Evolutionary conservation across 2,888 invertebrate genomes (phyloP), one percentile per base, ranked within the genome.

Genomic region (Pollenia angustigena): DNA sequence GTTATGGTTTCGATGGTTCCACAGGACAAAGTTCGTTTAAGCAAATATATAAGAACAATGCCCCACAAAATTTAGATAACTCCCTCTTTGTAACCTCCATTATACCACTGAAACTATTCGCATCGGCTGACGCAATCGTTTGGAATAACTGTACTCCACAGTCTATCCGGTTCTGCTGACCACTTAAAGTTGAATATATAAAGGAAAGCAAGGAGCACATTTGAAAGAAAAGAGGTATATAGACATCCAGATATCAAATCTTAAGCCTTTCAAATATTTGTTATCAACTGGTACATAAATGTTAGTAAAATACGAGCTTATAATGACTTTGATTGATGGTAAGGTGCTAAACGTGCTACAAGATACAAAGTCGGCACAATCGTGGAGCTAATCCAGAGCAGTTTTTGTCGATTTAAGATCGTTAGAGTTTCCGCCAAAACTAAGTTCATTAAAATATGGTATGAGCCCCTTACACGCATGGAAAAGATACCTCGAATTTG

Each of bases 381-480:
- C 60, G 81, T 85, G 72, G 74, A 16, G 81, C 50, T 14, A 72
- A 71, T 72, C 80, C 71, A 16, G 81, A 74, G 54, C 56, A 62
- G 42, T 81, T 87, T 64, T 50, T 86, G 82, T 62, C 60, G 82
- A 82, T 72, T 32, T 72, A 50, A 32, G 60, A 12, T 71, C 79
- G 14, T 9, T 42, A 58, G 42, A 54, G 18, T 80, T 85, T 64
- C 75, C 62, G 64, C 76, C 80, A 74, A 83, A 80, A 54, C 16
- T 56, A 68, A 82, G 75, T 62, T 64, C 80, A 23, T 62, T 79
- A 86, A 72, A 60, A 58, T 50, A 52, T 81, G 52, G n/a, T n/a
- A n/a, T n/a, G n/a, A n/a, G n/a, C n/a, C n/a, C n/a, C n/a, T n/a
- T n/a, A n/a, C n/a, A n/a, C n/a, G n/a, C n/a, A n/a, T n/a, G n/a